Base-by-base conservation (phyloP, 1,140 invertebrate species). In the Pseudomyrmex flavicornis region DNA sequence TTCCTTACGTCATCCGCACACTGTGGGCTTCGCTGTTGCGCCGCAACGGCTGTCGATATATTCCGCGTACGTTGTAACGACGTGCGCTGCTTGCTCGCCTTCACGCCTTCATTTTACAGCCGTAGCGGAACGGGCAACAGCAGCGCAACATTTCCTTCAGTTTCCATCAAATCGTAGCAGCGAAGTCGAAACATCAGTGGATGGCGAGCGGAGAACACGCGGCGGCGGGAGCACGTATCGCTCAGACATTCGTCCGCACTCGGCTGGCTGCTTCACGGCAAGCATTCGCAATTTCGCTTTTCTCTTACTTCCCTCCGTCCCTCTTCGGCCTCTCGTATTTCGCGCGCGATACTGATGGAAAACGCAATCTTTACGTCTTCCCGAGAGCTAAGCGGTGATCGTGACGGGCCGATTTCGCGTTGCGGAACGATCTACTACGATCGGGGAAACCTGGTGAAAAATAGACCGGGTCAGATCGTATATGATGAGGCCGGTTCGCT, bases 321-420 rank as follows among this genome's bases (percentile, higher is more conserved):
- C 22, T 26, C 22, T 59, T 22, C 44, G 7, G 20, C 22, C 66
- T 85, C 59, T 84, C 73, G 85, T 84, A 88, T 84, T 76, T 80
- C 82, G 54, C 76, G 44, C 65, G 82, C 73, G 80, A 52, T 59
- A 74, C 84, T 70, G 83, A 88, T 85, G 84, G 83, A 59, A 83
- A 88, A 84, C 79, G 87, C 83, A 69, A 62, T 68, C 76, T 87
- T 82, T 84, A 84, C 86, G 88, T 89, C 80, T 88, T 88, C 80
- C 80, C 82, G 86, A 35, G 35, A 59, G 17, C 56, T 46, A 44
- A 62, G 65, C 66, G 77, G 44, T 77, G 65, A 83, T 76, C 73
- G 79, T 68, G 76, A 66, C 54, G 85, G 59, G 52, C 69, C 85
- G 86, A 84, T 87, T 75, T 69, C 62, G 85, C 76, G 65, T 62